A percentile compares a stretch with the other conserved stretches of the same genome.
Evolutionary conservation across 2,888 invertebrate species (phyloP).

Genomic region (Lasioglossum villosulum): DNA sequence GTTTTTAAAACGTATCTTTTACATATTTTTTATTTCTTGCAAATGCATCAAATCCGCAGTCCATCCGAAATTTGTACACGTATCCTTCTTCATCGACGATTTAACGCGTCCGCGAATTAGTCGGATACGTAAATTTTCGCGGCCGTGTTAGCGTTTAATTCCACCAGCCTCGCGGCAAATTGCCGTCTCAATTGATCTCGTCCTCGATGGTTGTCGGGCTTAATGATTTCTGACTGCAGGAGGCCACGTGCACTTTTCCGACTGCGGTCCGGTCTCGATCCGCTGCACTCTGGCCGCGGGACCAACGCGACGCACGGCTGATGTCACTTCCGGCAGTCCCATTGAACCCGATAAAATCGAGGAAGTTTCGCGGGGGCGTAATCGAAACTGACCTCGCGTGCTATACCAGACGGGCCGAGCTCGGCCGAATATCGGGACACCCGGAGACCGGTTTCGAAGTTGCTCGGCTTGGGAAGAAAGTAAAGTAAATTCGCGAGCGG

Average conservation of each 20-base stretch:
- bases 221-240: constrained; percentile 59
- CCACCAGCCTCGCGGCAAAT: constrained; percentile 62
- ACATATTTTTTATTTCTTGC: no score
- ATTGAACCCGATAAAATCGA: constrained; percentile 54
- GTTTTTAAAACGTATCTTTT: no score
- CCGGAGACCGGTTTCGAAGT: constrained; percentile 1
- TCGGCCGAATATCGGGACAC: not conserved
- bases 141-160: constrained; percentile 48
- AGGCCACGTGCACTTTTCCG: constrained; percentile 62
- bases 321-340: constrained; percentile 64
- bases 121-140: constrained; percentile 46
- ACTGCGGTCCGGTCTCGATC: not conserved
- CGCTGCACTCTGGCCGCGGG: not conserved
- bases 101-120: constrained; percentile 29
- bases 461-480: not conserved
- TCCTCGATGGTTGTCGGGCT: constrained; percentile 60
- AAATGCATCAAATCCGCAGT: no score
- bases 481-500: not conserved
- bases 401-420: constrained; percentile 1
- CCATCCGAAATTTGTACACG: no score
- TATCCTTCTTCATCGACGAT: not conserved
- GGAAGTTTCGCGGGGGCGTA: constrained; percentile 43
- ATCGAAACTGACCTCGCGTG: constrained; percentile 43
- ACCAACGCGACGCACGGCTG: constrained; percentile 28
- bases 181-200: constrained; percentile 64